phyloP scores from a whole-genome alignment of 2,888 invertebrate species.

The Idaea biselata region DNA sequence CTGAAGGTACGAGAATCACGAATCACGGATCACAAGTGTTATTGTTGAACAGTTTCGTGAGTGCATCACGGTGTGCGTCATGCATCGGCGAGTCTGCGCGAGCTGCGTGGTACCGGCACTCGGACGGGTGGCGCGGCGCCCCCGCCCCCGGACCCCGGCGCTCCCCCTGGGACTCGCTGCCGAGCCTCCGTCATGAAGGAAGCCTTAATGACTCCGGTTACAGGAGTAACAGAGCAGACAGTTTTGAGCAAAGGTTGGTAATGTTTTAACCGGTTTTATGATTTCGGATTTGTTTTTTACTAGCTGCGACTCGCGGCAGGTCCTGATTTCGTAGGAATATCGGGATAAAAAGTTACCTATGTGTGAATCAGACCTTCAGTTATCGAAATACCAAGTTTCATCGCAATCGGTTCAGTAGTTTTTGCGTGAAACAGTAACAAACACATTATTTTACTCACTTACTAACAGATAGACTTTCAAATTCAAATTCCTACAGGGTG shows the following conservation, averaged over 20 bases:
- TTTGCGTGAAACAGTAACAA: too few species aligned
- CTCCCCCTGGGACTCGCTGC: slow-evolving; percentile 93
- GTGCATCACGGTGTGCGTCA: slow-evolving; percentile 88
- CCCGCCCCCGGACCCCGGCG: slow-evolving; percentile 83
- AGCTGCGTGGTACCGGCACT: slow-evolving; percentile 94
- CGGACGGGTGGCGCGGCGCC: slow-evolving; percentile 89
- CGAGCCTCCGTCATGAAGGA: slow-evolving; percentile 91
- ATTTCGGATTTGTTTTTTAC: background rate
- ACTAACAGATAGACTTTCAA: too few species aligned
- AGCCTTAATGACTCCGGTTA: slow-evolving; percentile 93
- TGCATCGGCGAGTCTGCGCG: slow-evolving; percentile 94
- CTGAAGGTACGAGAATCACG: background rate
- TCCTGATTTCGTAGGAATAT: too few species aligned
- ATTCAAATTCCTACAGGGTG: too few species aligned
- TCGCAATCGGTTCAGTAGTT: too few species aligned
- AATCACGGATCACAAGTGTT: background rate
- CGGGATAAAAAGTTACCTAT: too few species aligned
- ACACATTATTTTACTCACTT: too few species aligned
- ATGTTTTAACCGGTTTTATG: slow-evolving; percentile 3
- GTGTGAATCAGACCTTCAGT: too few species aligned
- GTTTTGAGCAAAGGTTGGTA: slow-evolving; percentile 88
- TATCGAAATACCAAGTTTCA: too few species aligned
- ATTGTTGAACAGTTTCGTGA: slow-evolving; percentile 66
- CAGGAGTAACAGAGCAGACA: slow-evolving; percentile 91
- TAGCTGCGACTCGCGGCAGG: too few species aligned